These are phyloP conservation scores for Sebastes itinus DNA, from an alignment of 2,797 vertebrate species.

Conservation along the genomic window DNA sequence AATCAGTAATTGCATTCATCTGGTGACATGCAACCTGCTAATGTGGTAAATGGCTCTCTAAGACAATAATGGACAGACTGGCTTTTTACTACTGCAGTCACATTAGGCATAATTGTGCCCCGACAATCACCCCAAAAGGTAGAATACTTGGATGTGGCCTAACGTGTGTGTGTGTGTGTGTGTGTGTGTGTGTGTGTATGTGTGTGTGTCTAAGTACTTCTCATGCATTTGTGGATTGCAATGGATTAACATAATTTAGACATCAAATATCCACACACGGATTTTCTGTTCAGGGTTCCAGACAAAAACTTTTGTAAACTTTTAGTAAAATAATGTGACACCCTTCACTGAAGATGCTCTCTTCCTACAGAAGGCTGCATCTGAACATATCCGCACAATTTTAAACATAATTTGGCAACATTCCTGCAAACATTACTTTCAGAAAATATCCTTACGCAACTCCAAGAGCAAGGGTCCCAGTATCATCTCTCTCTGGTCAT, in stretches of 20 bases:
- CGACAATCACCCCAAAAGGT: slow-evolving; percentile 13
- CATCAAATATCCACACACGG: not conserved
- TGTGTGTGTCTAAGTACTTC: not conserved
- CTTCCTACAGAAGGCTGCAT: not conserved
- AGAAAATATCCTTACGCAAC: not conserved
- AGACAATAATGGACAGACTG: slow-evolving; percentile 42
- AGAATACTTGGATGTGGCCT: not conserved
- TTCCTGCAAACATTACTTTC: not conserved
- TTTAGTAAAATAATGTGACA: not conserved
- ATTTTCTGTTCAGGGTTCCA: not conserved
- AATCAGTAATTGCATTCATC: slow-evolving; percentile 45
- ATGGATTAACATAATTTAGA: not conserved
- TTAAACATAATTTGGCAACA: not conserved
- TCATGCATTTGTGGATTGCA: not conserved
- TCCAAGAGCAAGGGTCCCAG: not conserved
- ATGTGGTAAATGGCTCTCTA: slow-evolving; percentile 47
- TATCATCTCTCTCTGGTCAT: not conserved
- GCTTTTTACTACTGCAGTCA: slow-evolving; percentile 24
- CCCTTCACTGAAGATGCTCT: not conserved
- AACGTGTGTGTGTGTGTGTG: not conserved
- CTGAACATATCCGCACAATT: not conserved
- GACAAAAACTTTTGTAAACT: not conserved
- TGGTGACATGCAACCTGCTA: slow-evolving; percentile 41
- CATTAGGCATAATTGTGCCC: slow-evolving; percentile 28
- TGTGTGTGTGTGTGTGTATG: not conserved